Evolutionary conservation across 2,113 vertebrate genomes (phyloP), one percentile per base, ranked within the genome.

Genomic region (Plestiodon gilberti): DNA sequence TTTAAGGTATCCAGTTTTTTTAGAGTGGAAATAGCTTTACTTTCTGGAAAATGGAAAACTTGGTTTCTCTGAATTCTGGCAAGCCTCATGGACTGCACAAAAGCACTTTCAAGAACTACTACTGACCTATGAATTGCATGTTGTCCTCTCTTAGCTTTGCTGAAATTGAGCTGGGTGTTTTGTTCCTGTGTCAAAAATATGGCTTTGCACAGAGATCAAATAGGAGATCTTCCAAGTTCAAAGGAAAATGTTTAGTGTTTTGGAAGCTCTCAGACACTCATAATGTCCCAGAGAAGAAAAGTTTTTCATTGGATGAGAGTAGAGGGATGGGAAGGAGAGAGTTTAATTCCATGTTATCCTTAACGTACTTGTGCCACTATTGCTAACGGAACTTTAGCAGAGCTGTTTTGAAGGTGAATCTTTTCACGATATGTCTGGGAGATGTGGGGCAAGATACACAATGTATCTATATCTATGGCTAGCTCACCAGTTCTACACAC

Each of bases 1-100:
- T 95, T 98, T 89, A 97, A 98, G 97, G 98, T 98, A 97, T 82
- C 65, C 3, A 33, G 6, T 75, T 40, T 1, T 57, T 78, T 78
- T 71, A 71, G 52, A 18, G 4, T 25, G 71, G 11, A 40, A 81
- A 33, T 84, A 61, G 52, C 38, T 35, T 20, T 64, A 18, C 14
- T 43, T 11, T 28, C 22, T 67, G 43, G 33, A 52, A 33, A 76
- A 69, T 25, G 3, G 33, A 78, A 81, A 35, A 15, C 40, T 38
- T 64, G 8, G 59, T 22, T 65, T 28, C 8, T 81, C 40, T 74
- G 30, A 9, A 33, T 55, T 77, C 79, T 48, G 65, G 59, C n/a
- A 25, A 64, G 3, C 59, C 25, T 83, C 75, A 30, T 30, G 15
- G 89, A 80, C n/a, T 55, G 61, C 52, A 38, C 64, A 82, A 67